These are phyloP conservation scores for Galendromus occidentalis DNA, from an alignment of 1,140 invertebrate genomes.

Conservation along the genomic window DNA sequence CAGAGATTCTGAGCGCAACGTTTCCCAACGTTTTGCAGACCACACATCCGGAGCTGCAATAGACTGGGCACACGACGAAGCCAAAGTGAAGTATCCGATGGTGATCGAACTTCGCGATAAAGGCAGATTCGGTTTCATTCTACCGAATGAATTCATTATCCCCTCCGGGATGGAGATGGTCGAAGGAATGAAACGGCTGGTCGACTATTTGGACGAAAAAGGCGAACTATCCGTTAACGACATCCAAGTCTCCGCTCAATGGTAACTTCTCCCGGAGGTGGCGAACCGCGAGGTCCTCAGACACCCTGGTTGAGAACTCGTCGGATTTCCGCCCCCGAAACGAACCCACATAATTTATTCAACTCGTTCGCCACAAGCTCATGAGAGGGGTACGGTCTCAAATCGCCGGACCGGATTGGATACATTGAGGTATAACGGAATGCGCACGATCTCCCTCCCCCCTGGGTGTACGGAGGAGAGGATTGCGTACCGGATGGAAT, in stretches of 20 bases:
- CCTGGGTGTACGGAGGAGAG: too few species aligned
- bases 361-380: too few species aligned
- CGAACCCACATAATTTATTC: too few species aligned
- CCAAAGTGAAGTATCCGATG: constrained; percentile 27
- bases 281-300: not conserved
- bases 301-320: too few species aligned
- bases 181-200: not conserved
- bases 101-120: constrained; percentile 29
- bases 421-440: too few species aligned
- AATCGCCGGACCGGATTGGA: too few species aligned
- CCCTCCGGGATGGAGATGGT: constrained; percentile 34
- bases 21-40: constrained; percentile 17
- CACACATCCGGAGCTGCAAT: constrained; percentile 28
- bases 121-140: constrained; percentile 32
- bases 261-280: not conserved
- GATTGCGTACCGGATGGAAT: too few species aligned
- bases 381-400: too few species aligned
- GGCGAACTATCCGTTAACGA: not conserved
- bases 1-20: not conserved
- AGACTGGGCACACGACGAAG: constrained; percentile 30
- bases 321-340: too few species aligned
- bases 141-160: constrained; percentile 38
- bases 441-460: too few species aligned
- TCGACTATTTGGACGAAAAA: not conserved
- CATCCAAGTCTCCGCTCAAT: not conserved